phyloP scores from a whole-genome alignment of 30 jellyfish, hydroid and myxozoan species.

The Turritopsis dohrnii region DNA sequence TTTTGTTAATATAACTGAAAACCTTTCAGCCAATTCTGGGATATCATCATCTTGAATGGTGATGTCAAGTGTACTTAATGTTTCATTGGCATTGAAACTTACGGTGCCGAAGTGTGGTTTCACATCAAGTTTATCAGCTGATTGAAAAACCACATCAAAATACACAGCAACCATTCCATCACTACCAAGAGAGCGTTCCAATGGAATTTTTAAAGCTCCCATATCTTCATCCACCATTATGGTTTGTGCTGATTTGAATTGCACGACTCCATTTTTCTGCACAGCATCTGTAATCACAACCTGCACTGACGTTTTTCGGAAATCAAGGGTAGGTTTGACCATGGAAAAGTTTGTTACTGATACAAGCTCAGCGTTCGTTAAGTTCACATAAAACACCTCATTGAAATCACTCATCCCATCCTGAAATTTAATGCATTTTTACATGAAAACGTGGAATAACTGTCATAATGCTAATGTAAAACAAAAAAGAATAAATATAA shows the following conservation, averaged over 20 bases:
- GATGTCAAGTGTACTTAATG: slow-evolving; percentile 23
- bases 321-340: slow-evolving; percentile 47
- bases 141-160: slow-evolving; percentile 26
- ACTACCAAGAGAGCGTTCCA: slow-evolving; percentile 60
- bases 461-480: no score
- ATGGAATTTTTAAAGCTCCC: slow-evolving; percentile 39
- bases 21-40: slow-evolving; percentile 66
- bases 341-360: neutral
- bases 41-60: slow-evolving; percentile 52
- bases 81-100: slow-evolving; percentile 42
- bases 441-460: no score
- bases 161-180: slow-evolving; percentile 85
- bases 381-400: slow-evolving; percentile 65
- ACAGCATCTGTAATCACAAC: slow-evolving; percentile 80
- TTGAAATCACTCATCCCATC: slow-evolving; percentile 56
- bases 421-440: slow-evolving; percentile 26
- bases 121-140: slow-evolving; percentile 49
- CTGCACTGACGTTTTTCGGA: slow-evolving; percentile 33
- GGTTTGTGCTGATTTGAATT: slow-evolving; percentile 30
- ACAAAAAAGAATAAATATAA: no score
- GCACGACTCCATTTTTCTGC: slow-evolving; percentile 53
- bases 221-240: slow-evolving; percentile 45
- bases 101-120: slow-evolving; percentile 59
- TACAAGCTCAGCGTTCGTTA: slow-evolving; percentile 51
- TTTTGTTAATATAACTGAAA: slow-evolving; percentile 53